These are phyloP conservation scores for Brachionus plicatilis DNA, from an alignment of 1,140 invertebrate genomes.

Conservation along the genomic window DNA sequence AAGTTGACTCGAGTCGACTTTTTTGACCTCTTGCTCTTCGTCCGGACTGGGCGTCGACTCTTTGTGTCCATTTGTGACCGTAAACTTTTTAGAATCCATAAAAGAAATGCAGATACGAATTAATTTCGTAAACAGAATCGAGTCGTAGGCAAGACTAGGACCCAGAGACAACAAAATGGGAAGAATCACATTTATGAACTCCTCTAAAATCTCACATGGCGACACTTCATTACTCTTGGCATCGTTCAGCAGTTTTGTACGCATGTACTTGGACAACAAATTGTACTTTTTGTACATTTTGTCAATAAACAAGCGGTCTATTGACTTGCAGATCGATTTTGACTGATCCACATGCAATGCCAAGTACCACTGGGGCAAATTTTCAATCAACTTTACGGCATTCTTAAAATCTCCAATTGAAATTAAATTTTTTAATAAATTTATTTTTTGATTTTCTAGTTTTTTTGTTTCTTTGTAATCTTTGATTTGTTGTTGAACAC, in stretches of 20 bases:
- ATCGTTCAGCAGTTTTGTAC: neutral
- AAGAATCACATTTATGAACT: neutral
- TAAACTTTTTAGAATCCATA: constrained; percentile 23
- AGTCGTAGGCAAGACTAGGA: constrained; percentile 21
- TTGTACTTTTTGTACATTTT: constrained; percentile 74
- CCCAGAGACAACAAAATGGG: neutral
- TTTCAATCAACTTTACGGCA: constrained; percentile 69
- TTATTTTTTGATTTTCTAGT: constrained; percentile 79
- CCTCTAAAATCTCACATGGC: neutral
- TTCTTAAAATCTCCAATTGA: constrained; percentile 82
- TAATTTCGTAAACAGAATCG: constrained; percentile 40
- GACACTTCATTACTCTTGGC: neutral
- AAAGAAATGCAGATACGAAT: constrained; percentile 36
- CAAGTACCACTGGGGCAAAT: constrained; percentile 71
- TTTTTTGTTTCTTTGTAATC: constrained; percentile 5
- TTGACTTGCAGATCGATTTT: constrained; percentile 68
- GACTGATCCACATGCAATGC: constrained; percentile 72
- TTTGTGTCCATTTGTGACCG: neutral
- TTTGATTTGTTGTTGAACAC: constrained; percentile 14
- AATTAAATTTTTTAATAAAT: constrained; percentile 78
- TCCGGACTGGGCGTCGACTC: neutral
- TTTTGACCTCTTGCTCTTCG: neutral
- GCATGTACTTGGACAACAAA: constrained; percentile 38
- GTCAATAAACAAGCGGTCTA: constrained; percentile 79
- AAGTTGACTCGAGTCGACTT: constrained; percentile 1